These are phyloP conservation scores for Aphaenogaster floridana DNA, from an alignment of 1,140 invertebrate species.

Conservation along the genomic window DNA sequence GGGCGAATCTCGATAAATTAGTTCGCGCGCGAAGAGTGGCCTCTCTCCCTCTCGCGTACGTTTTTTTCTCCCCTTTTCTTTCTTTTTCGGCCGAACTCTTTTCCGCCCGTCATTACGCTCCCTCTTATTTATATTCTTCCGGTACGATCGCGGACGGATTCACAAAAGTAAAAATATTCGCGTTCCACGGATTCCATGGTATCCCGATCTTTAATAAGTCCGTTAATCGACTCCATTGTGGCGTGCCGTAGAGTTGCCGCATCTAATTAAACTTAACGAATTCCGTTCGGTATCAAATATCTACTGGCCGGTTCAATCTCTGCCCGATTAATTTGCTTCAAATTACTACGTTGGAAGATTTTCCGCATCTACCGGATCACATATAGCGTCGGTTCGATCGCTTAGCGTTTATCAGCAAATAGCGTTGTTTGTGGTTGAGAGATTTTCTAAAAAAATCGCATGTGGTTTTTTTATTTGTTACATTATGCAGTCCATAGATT, in stretches of 20 bases:
- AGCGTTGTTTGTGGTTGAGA: background rate
- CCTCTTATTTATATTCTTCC: conserved; percentile 67
- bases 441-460: background rate
- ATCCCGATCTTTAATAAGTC: conserved; percentile 58
- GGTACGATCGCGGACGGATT: conserved; percentile 37
- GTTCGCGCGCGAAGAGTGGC: conserved; percentile 63
- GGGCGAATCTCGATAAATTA: conserved; percentile 54
- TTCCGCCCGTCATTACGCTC: background rate
- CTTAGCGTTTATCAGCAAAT: conserved; percentile 48
- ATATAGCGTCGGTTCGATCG: conserved; percentile 5
- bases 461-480: background rate
- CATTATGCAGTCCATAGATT: background rate
- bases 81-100: conserved; percentile 1
- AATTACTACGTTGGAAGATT: conserved; percentile 42
- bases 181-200: conserved; percentile 10
- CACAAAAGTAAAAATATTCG: conserved; percentile 60
- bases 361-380: conserved; percentile 11
- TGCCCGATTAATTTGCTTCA: conserved; percentile 46
- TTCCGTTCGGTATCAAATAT: conserved; percentile 58
- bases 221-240: conserved; percentile 62
- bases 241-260: conserved; percentile 37
- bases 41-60: background rate
- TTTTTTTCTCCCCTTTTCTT: background rate
- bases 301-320: conserved; percentile 39
- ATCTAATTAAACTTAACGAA: conserved; percentile 65